A percentile compares a stretch with the other conserved stretches of the same genome.
These are phyloP conservation scores for Panagrolaimus sp. DNA, from an alignment of 1,140 invertebrate species.

Conservation along the genomic window DNA sequence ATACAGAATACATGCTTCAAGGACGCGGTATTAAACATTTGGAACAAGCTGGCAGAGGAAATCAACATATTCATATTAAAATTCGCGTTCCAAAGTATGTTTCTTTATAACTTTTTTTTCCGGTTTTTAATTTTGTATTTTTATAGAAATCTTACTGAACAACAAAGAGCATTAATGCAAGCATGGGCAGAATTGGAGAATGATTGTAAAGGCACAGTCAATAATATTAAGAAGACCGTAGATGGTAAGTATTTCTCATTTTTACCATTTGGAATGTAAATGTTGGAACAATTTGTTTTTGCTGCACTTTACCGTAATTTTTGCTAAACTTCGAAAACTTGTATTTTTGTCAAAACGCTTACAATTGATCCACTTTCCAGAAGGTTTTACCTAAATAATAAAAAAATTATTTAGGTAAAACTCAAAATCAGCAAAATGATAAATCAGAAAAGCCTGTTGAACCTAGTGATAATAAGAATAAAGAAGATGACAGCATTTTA, in stretches of 20 bases:
- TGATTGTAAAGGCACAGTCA: constrained; percentile 5
- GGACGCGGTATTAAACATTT: constrained; percentile 89
- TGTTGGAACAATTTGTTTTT: not conserved
- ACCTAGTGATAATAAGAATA: not conserved
- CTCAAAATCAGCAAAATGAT: not conserved
- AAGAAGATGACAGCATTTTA: not conserved
- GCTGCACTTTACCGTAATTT: too few relatives aligned
- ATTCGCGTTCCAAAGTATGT: constrained; percentile 67
- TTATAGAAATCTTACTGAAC: constrained; percentile 69
- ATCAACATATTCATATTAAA: constrained; percentile 93
- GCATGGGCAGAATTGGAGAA: constrained; percentile 84
- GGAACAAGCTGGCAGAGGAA: constrained; percentile 80
- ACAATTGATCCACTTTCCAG: not conserved
- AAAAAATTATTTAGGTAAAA: not conserved
- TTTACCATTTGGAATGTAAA: not conserved
- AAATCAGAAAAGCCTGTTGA: not conserved
- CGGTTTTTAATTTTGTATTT: constrained; percentile 41
- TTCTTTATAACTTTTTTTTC: constrained; percentile 1
- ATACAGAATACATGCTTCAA: constrained; percentile 73
- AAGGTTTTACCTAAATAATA: not conserved
- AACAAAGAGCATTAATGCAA: constrained; percentile 76
- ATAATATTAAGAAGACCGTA: constrained; percentile 8
- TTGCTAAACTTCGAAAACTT: too few relatives aligned
- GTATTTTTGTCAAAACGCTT: too few relatives aligned
- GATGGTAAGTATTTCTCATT: constrained; percentile 15